These are phyloP conservation scores for Alces alces DNA, from an alignment of 2,113 vertebrate genomes.

Conservation along the genomic window DNA sequence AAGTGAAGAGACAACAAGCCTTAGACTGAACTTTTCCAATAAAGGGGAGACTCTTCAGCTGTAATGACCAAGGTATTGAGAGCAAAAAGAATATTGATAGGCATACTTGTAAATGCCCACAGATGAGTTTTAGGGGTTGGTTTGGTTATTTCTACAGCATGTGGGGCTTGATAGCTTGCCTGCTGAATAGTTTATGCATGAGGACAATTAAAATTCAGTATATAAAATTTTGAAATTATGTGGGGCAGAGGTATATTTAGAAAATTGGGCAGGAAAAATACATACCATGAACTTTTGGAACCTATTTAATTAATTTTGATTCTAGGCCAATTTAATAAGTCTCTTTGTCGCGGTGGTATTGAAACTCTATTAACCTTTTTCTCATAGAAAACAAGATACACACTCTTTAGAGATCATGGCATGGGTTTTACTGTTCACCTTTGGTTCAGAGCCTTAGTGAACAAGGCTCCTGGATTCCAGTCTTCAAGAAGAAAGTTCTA, in stretches of 20 bases:
- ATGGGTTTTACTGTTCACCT: background rate
- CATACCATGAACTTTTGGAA: background rate
- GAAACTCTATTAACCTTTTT: slow-evolving; percentile 41
- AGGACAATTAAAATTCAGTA: background rate
- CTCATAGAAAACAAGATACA: background rate
- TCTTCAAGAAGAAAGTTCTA: background rate
- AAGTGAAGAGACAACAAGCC: slow-evolving; percentile 68
- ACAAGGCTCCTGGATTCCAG: background rate
- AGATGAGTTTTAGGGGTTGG: background rate
- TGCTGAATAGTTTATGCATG: background rate
- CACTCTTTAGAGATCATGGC: background rate
- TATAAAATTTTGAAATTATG: background rate
- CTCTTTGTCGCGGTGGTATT: background rate
- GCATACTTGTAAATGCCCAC: background rate
- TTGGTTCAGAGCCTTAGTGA: background rate
- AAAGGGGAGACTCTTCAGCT: slow-evolving; percentile 13
- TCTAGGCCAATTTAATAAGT: slow-evolving; percentile 13
- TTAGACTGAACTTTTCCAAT: slow-evolving; percentile 63
- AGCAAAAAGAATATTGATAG: background rate
- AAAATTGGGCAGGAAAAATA: background rate
- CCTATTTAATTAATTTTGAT: slow-evolving; percentile 32
- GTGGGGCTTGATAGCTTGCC: background rate
- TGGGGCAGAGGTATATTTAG: background rate
- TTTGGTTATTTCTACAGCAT: background rate
- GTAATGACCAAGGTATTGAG: background rate